Base-by-base conservation (phyloP, 1,140 invertebrate species). In the Atopsyche davidsoni region DNA sequence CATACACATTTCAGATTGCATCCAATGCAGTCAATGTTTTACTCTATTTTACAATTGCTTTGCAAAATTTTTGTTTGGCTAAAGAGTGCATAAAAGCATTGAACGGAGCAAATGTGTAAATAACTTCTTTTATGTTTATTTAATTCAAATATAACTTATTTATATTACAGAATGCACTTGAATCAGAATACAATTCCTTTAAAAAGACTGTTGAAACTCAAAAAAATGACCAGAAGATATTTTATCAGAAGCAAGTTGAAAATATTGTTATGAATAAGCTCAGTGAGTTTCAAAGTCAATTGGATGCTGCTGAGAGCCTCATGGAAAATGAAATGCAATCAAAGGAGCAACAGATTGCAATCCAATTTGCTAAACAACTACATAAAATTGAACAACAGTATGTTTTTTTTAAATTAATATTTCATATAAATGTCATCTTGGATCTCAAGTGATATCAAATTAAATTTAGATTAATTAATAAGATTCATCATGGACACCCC, bases 171-270 rank as follows among this genome's bases (percentile, higher is more conserved):
- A 78, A 77, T 66, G 52, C 58, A 18, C 62, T 76, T 2, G 73
- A 77, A 59, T 72, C 75, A 18, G 79, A 85, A 61, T 60, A 74
- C 1, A 76, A 76, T 49, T 63, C 62, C 21, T 62, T 73, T 14
- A 72, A 69, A 43, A 75, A 73, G 52, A 69, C 82, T 39, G 60
- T 85, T 9, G 84, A 88, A 36, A 67, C 77, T 4, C 79, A 80
- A 44, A 82, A 82, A 57, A 67, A 71, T 6, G 82, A 87, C 50
- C 64, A 88, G 7, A 80, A 83, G 59, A 74, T 77, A 16, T 79
- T 85, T 59, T 90, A 89, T 60, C 87, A 90, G 62, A 81, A 82
- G 47, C 86, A 90, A 68, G 69, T 90, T 21, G 86, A 90, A 47
- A 75, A 80, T 34, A 82, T 87, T 2, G 85, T 90, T 2, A 73